phyloP scores from a whole-genome alignment of 2,797 vertebrate species.

The Clarias laeviceps region DNA sequence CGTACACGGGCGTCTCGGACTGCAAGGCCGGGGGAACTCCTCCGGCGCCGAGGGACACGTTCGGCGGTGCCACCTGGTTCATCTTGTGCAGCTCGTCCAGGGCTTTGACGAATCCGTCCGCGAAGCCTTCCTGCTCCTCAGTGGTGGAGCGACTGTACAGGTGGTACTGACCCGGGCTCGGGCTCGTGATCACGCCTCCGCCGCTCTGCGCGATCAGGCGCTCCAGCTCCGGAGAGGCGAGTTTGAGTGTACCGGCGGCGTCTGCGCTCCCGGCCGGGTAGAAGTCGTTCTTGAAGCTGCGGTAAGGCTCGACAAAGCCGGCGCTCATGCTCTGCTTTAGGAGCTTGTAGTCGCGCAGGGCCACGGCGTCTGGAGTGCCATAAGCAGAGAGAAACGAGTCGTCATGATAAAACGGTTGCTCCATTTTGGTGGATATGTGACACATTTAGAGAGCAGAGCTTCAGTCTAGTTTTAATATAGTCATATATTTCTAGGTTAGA shows the following conservation, averaged over 20 bases:
- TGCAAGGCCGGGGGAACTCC: constrained; percentile 70
- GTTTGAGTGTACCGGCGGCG: constrained; percentile 81
- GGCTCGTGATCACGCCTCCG: constrained; percentile 88
- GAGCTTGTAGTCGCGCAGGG: constrained; percentile 86
- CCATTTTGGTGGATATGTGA: constrained; percentile 91
- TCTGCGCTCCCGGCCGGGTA: constrained; percentile 72
- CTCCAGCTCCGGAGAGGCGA: constrained; percentile 89
- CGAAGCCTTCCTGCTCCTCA: constrained; percentile 91
- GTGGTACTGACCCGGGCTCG: constrained; percentile 80
- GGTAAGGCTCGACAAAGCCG: constrained; percentile 86
- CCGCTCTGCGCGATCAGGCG: constrained; percentile 90
- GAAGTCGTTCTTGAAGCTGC: constrained; percentile 80
- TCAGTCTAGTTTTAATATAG: neutral
- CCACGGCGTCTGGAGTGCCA: constrained; percentile 79
- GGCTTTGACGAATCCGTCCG: constrained; percentile 89
- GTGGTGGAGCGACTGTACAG: constrained; percentile 83
- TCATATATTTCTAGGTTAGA: constrained; percentile 27
- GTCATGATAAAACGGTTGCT: constrained; percentile 94
- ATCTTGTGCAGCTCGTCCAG: constrained; percentile 94
- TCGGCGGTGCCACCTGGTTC: constrained; percentile 91
- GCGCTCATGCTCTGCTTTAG: constrained; percentile 85
- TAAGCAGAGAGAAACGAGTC: constrained; percentile 91
- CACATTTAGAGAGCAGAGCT: constrained; percentile 35
- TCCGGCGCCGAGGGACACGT: constrained; percentile 82
- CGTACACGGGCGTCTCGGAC: constrained; percentile 85